phyloP scores from a whole-genome alignment of 2,888 invertebrate species.

The Campaea margaritaria region DNA sequence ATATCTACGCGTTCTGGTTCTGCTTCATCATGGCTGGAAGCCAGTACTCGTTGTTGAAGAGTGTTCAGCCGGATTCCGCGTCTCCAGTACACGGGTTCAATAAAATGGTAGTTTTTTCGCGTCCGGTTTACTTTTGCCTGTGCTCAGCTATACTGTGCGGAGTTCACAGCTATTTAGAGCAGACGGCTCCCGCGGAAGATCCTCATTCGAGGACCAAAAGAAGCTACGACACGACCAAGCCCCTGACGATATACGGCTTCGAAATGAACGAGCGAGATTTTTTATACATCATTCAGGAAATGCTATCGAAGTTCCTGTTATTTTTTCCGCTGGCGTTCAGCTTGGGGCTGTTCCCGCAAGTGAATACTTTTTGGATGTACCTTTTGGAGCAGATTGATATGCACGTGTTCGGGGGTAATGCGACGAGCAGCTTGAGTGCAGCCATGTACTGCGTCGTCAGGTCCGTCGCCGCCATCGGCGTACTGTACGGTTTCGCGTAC shows the following conservation, averaged over 20 bases:
- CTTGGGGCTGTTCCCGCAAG: slow-evolving; percentile 97
- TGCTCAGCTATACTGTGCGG: slow-evolving; percentile 86
- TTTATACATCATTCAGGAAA: slow-evolving; percentile 88
- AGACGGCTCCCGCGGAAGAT: slow-evolving; percentile 54
- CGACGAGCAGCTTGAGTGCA: slow-evolving; percentile 92
- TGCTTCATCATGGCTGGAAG: slow-evolving; percentile 99
- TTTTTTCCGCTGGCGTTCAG: slow-evolving; percentile 98
- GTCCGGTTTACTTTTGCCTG: slow-evolving; percentile 96
- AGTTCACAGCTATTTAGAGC: slow-evolving; percentile 73
- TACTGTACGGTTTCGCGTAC: slow-evolving; percentile 94
- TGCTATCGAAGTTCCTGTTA: slow-evolving; percentile 91
- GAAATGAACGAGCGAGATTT: slow-evolving; percentile 83
- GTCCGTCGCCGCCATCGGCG: slow-evolving; percentile 91
- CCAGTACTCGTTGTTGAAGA: slow-evolving; percentile 98
- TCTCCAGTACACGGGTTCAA: slow-evolving; percentile 99
- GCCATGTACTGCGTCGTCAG: slow-evolving; percentile 93
- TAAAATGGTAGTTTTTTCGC: slow-evolving; percentile 95
- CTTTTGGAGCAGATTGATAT: slow-evolving; percentile 97
- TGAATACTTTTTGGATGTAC: slow-evolving; percentile 98
- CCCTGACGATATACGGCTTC: slow-evolving; percentile 78
- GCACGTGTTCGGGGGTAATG: slow-evolving; percentile 95
- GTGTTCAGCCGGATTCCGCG: slow-evolving; percentile 99
- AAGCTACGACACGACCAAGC: slow-evolving; percentile 59
- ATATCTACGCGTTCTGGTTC: slow-evolving; percentile 96
- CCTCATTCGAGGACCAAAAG: slow-evolving; percentile 60